These are phyloP conservation scores for Bradypus variegatus DNA, from an alignment of 2,797 vertebrate species.

Conservation along the genomic window DNA sequence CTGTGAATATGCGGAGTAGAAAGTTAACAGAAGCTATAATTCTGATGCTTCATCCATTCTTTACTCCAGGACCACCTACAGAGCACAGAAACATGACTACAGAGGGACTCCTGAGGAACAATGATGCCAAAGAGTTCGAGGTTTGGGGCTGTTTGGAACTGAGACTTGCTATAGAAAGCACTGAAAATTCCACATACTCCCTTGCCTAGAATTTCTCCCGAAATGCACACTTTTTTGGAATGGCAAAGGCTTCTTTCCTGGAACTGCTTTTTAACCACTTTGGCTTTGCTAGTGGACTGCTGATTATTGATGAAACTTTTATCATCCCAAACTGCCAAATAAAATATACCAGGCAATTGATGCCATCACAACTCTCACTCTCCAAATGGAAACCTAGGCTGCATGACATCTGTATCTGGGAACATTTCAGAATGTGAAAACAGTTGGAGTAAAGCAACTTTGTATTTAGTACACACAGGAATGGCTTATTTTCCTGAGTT, in stretches of 20 bases:
- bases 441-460: neutral
- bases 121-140: neutral
- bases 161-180: neutral
- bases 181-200: neutral
- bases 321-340: neutral
- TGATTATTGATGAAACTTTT: neutral
- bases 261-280: neutral
- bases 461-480: neutral
- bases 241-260: neutral
- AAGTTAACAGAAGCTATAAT: neutral
- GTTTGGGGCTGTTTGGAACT: neutral
- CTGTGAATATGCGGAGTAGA: neutral
- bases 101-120: neutral
- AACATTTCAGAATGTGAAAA: conserved; percentile 30
- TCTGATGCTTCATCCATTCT: neutral
- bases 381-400: neutral
- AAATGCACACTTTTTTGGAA: neutral
- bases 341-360: neutral
- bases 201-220: neutral
- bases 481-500: neutral
- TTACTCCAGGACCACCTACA: neutral
- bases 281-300: neutral
- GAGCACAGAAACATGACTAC: neutral
- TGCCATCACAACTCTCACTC: neutral
- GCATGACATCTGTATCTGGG: neutral